Evolutionary conservation across 2,113 vertebrate genomes (phyloP), one percentile per base, ranked within the genome.

Genomic region (Daubentonia madagascariensis): DNA sequence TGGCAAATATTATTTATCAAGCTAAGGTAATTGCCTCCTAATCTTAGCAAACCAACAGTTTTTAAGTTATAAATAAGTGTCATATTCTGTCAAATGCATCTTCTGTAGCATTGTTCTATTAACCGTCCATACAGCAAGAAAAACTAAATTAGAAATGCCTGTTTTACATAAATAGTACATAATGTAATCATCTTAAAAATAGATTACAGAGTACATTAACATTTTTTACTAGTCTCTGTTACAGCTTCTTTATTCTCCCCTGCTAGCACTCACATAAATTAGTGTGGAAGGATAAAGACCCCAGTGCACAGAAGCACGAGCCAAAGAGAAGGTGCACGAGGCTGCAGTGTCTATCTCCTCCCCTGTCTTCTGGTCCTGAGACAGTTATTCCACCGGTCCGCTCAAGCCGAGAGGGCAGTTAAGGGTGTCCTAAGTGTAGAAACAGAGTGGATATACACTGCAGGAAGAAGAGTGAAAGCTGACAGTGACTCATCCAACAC

Each of bases 331-430:
- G 57, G 67, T 22, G 12, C 48, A 16, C 9, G 45, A 23, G 30
- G 40, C 54, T 22, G 23, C 40, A 2, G 0, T 54, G 9, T 2
- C 8, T 1, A 22, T 10, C 40, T 3, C 13, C 45, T 22, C 17
- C 6, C 8, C 8, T 17, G 25, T 6, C 5, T 37, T 8, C 13
- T n/a, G 80, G 30, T 12, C 52, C 35, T 45, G n/a, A 45, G 32
- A 85, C 40, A 18, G 32, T n/a, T 23, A 35, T 25, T 32, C 45
- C 14, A 5, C 20, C 9, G 6, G 40, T 4, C 45, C 25, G 28
- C 65, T 43, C 22, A 20, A n/a, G 32, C 32, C 13, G 12, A 32
- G 30, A 43, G 52, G 8, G 11, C 10, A 25, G 54, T 11, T 17
- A 23, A 5, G 18, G 23, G n/a, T 2, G 25, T 25, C 25, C 50